Evolutionary conservation across 2,888 invertebrate species (phyloP).

Genomic region (Magallana nippona): DNA sequence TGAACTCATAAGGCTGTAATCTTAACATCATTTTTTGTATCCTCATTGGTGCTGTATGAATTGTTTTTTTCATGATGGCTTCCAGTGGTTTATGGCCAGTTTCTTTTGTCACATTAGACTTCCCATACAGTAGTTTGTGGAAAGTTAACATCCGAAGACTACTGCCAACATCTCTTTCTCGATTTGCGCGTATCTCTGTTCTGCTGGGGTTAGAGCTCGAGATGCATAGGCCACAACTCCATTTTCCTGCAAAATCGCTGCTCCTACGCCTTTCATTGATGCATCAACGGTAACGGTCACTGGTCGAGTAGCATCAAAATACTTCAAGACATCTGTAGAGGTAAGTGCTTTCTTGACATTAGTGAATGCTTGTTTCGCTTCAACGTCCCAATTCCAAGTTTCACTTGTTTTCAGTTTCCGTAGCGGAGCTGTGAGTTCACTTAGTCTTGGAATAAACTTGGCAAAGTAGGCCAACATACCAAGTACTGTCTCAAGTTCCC

Average conservation of each 20-base stretch:
- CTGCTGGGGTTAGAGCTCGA: slow-evolving; percentile 37
- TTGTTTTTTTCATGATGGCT: slow-evolving; percentile 40
- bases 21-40: slow-evolving; percentile 44
- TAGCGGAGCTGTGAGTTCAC: slow-evolving; percentile 42
- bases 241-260: slow-evolving; percentile 43
- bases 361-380: slow-evolving; percentile 26
- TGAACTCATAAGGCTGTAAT: slow-evolving; percentile 38
- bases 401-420: slow-evolving; percentile 42
- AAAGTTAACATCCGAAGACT: slow-evolving; percentile 46
- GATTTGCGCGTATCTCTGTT: slow-evolving; percentile 45
- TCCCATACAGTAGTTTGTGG: slow-evolving; percentile 46
- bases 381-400: slow-evolving; percentile 29
- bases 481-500: slow-evolving; percentile 45
- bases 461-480: slow-evolving; percentile 43
- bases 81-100: slow-evolving; percentile 45
- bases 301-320: slow-evolving; percentile 32
- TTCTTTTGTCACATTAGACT: slow-evolving; percentile 42
- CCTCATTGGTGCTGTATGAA: slow-evolving; percentile 39
- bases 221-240: slow-evolving; percentile 45
- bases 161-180: slow-evolving; percentile 51
- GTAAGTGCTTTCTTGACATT: slow-evolving; percentile 22
- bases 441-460: slow-evolving; percentile 43
- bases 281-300: slow-evolving; percentile 38
- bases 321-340: slow-evolving; percentile 26
- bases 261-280: slow-evolving; percentile 46